phyloP scores from a whole-genome alignment of 2,797 vertebrate species.

The Bryconaethiops microstoma region DNA sequence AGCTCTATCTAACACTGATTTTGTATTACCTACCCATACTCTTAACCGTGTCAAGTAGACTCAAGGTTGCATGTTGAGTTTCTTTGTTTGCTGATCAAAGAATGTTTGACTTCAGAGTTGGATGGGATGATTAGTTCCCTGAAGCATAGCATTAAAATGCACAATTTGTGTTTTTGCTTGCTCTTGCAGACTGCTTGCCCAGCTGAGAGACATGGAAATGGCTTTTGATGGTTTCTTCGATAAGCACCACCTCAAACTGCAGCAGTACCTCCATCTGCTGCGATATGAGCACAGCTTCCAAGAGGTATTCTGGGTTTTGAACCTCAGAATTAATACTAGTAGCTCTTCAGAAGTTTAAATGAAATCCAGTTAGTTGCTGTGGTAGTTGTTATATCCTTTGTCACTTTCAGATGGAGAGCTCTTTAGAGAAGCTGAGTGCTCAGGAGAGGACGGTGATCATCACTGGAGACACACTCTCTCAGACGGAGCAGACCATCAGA shows the following conservation, averaged over 20 bases:
- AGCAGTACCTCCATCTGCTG: constrained; percentile 92
- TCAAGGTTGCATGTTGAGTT: not conserved
- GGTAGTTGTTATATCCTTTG: not conserved
- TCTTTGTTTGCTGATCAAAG: not conserved
- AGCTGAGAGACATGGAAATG: constrained; percentile 93
- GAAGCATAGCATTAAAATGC: not conserved
- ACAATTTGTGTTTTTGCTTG: not conserved
- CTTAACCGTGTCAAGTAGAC: not conserved
- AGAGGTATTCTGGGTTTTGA: constrained; percentile 76
- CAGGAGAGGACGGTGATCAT: constrained; percentile 81
- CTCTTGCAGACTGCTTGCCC: constrained; percentile 84
- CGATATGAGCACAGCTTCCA: constrained; percentile 93
- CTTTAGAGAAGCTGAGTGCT: constrained; percentile 80
- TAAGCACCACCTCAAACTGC: constrained; percentile 94
- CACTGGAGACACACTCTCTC: constrained; percentile 76
- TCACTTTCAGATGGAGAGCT: constrained; percentile 79
- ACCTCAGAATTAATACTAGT: not conserved
- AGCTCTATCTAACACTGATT: no score
- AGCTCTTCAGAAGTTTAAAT: not conserved
- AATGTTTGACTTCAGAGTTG: not conserved
- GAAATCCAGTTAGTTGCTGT: not conserved
- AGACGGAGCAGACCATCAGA: constrained; percentile 84
- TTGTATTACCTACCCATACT: not conserved
- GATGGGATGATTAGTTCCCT: not conserved
- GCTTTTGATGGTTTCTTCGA: constrained; percentile 99